A percentile compares a stretch with the other conserved stretches of the same genome.
These are phyloP conservation scores for Apteryx owenii DNA, from an alignment of 2,113 vertebrate genomes.

Conservation along the genomic window DNA sequence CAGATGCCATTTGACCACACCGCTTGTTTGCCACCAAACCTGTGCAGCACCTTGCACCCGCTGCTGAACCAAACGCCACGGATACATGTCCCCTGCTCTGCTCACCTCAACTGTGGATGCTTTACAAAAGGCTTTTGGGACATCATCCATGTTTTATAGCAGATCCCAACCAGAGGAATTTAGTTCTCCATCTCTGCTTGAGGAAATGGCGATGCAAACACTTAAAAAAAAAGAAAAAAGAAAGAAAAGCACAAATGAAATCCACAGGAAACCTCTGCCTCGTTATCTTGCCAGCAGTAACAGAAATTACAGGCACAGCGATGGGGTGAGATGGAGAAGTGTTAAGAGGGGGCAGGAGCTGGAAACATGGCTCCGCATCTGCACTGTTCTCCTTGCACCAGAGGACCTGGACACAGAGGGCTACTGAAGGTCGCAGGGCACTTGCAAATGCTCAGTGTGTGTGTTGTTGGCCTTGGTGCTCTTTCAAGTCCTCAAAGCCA, in stretches of 20 bases:
- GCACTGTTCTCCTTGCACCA: neutral
- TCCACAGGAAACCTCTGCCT: neutral
- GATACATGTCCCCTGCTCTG: neutral
- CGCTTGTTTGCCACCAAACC: neutral
- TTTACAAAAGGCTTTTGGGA: neutral
- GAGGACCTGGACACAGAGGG: neutral
- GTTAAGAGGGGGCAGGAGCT: neutral
- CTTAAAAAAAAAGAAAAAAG: neutral
- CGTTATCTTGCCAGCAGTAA: neutral
- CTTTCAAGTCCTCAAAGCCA: constrained; percentile 24
- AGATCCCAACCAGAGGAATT: neutral
- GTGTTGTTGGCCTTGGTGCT: neutral
- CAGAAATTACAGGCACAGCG: neutral
- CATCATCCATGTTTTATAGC: neutral
- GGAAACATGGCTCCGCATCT: neutral
- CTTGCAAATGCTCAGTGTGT: neutral
- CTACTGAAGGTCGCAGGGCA: neutral
- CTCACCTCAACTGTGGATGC: neutral
- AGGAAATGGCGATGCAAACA: accelerated
- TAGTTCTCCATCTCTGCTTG: neutral
- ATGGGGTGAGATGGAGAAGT: neutral
- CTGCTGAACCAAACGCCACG: neutral
- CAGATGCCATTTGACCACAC: neutral
- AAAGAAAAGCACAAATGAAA: neutral
- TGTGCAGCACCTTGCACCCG: neutral